Percentiles rank a stretch among this genome's conserved stretches.
These are phyloP conservation scores for Alloscopus bannaensis DNA, from an alignment of 2,888 invertebrate genomes.

Conservation along the genomic window DNA sequence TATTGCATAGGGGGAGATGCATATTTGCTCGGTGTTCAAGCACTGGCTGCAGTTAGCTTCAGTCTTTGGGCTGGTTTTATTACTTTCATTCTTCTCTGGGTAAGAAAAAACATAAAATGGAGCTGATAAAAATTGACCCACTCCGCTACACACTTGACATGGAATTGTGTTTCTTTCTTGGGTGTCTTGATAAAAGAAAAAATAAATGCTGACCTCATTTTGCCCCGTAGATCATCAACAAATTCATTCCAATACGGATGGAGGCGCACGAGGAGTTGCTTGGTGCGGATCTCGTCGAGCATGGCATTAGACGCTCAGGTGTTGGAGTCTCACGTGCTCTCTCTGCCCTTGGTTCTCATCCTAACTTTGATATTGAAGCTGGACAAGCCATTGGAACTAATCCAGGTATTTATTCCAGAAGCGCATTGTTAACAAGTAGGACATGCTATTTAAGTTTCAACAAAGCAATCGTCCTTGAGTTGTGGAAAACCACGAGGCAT, in stretches of 20 bases:
- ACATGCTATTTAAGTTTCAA: too few relatives aligned
- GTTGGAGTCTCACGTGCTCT: constrained; percentile 75
- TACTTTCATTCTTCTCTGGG: constrained; percentile 85
- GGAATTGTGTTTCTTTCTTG: too few relatives aligned
- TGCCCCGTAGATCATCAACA: constrained; percentile 79
- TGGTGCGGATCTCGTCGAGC: constrained; percentile 93
- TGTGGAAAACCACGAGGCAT: too few relatives aligned
- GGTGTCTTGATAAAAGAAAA: too few relatives aligned
- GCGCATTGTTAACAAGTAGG: too few relatives aligned
- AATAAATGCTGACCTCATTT: constrained; percentile 1
- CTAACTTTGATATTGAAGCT: constrained; percentile 71
- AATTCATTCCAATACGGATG: constrained; percentile 89
- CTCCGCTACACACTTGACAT: too few relatives aligned
- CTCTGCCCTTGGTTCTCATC: constrained; percentile 74
- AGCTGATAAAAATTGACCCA: too few relatives aligned
- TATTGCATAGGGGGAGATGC: constrained; percentile 83
- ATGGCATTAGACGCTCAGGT: constrained; percentile 80
- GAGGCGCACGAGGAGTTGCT: constrained; percentile 87
- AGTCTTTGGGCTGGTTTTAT: constrained; percentile 84
- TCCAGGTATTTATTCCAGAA: constrained; percentile 68
- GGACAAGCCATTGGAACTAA: constrained; percentile 71
- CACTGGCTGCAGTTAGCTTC: constrained; percentile 84
- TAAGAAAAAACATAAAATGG: constrained; percentile 75
- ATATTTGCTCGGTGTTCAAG: constrained; percentile 90
- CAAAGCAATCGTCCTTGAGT: too few relatives aligned